Evolutionary conservation across 2,888 invertebrate genomes (phyloP).

Genomic region (Ichneumoninae sp.): DNA sequence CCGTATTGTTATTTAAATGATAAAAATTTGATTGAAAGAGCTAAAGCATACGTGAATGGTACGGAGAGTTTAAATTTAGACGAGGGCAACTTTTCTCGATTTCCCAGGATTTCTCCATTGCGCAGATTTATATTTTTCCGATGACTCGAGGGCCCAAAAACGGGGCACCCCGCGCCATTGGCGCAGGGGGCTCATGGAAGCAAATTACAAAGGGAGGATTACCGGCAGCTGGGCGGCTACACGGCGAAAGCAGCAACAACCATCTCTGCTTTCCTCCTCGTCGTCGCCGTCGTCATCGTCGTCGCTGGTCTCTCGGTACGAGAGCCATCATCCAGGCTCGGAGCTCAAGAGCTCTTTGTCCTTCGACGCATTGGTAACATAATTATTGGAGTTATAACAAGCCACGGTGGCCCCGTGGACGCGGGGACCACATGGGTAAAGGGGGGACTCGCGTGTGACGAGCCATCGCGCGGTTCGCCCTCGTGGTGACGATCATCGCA

Average conservation of each 20-base stretch:
- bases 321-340: conserved; percentile 60
- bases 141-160: conserved; percentile 54
- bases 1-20: no score
- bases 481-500: conserved; percentile 49
- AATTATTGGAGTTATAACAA: conserved; percentile 85
- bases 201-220: conserved; percentile 85
- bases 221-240: conserved; percentile 84
- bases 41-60: not conserved
- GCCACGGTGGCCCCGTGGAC: conserved; percentile 80
- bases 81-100: not conserved
- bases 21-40: not conserved
- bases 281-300: conserved; percentile 35
- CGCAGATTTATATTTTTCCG: conserved; percentile 26
- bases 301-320: conserved; percentile 47
- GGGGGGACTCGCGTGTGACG: conserved; percentile 40
- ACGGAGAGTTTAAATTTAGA: not conserved
- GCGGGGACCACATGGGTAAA: conserved; percentile 57
- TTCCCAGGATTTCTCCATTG: not conserved
- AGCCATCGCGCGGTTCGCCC: conserved; percentile 46
- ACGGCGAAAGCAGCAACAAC: conserved; percentile 58
- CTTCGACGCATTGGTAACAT: conserved; percentile 84
- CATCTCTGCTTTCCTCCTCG: conserved; percentile 60
- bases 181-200: conserved; percentile 81
- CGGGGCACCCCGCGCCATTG: conserved; percentile 78
- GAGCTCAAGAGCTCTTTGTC: conserved; percentile 82